A percentile compares a stretch with the other conserved stretches of the same genome.
Conservation (phyloP, 2,113 vertebrate genomes). For the Lanius collurio region DNA sequence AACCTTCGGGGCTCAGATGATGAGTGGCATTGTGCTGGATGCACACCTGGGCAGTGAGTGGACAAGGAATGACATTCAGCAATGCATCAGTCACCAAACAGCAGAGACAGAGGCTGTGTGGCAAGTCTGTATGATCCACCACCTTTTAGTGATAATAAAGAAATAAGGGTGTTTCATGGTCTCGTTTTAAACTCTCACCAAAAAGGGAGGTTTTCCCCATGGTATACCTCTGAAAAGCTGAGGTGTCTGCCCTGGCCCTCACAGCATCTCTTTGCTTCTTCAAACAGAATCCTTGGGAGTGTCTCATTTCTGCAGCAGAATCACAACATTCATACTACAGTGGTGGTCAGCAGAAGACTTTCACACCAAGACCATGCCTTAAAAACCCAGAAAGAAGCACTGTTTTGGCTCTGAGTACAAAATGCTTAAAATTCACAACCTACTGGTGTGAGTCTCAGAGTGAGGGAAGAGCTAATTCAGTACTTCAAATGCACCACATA, state of each 20-base stretch:
- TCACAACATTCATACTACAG: not conserved
- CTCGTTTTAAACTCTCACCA: not conserved
- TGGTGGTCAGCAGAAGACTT: not conserved
- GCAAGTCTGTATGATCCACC: not conserved
- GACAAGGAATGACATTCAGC: not conserved
- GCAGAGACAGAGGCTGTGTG: not conserved
- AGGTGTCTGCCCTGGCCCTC: accelerated
- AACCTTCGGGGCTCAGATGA: not conserved
- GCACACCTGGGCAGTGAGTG: accelerated
- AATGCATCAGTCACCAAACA: not conserved
- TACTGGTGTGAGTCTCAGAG: accelerated
- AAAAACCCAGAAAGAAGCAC: not conserved
- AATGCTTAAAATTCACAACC: not conserved
- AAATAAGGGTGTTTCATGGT: not conserved
- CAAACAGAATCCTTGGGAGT: not conserved
- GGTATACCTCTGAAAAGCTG: not conserved
- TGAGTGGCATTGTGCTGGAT: not conserved
- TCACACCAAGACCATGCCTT: not conserved
- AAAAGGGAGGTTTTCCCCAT: accelerated
- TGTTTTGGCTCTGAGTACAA: not conserved
- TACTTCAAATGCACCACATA: not conserved
- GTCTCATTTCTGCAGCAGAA: not conserved
- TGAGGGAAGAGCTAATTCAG: not conserved
- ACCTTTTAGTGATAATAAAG: not conserved
- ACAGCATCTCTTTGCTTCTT: not conserved